phyloP scores from a whole-genome alignment of 2,888 invertebrate genomes.

The Ferdinandea cuprea region DNA sequence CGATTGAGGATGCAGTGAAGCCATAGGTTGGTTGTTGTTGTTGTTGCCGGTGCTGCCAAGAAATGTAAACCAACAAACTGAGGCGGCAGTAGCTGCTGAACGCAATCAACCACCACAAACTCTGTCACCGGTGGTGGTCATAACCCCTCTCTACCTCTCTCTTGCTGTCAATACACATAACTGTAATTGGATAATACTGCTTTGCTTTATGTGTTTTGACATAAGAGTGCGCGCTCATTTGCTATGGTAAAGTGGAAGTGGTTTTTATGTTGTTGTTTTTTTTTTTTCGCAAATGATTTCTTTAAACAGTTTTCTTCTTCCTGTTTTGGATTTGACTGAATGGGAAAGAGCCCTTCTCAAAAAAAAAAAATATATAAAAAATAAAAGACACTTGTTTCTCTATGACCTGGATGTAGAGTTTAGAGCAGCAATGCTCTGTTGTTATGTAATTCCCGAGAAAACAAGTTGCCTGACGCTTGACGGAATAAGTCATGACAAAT shows the following conservation, averaged over 20 bases:
- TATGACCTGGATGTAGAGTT: slow-evolving; percentile 61
- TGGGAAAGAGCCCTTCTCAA: slow-evolving; percentile 3
- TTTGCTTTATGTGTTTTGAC: slow-evolving; percentile 37
- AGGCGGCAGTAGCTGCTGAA: slow-evolving; percentile 28
- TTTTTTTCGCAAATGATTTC: slow-evolving; percentile 45
- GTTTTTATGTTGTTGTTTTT: slow-evolving; percentile 53
- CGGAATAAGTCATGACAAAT: slow-evolving; percentile 18
- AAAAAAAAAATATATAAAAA: neutral
- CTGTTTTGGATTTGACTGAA: slow-evolving; percentile 41
- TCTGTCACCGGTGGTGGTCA: slow-evolving; percentile 36
- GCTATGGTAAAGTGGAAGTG: slow-evolving; percentile 58
- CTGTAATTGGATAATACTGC: slow-evolving; percentile 67
- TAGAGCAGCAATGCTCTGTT: slow-evolving; percentile 20
- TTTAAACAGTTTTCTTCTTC: slow-evolving; percentile 34
- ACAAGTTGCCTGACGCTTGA: slow-evolving; percentile 29
- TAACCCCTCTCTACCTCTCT: slow-evolving; percentile 13
- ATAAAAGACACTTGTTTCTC: slow-evolving; percentile 52
- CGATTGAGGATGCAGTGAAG: slow-evolving; percentile 72
- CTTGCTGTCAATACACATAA: slow-evolving; percentile 48
- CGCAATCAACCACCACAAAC: slow-evolving; percentile 45
- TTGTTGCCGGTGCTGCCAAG: slow-evolving; percentile 29
- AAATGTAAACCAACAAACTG: slow-evolving; percentile 45
- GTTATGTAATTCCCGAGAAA: slow-evolving; percentile 40
- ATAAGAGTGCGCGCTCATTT: slow-evolving; percentile 31
- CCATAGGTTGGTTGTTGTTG: slow-evolving; percentile 37